phyloP scores from a whole-genome alignment of 2,888 invertebrate species.

The Scaptomyza reducta region DNA sequence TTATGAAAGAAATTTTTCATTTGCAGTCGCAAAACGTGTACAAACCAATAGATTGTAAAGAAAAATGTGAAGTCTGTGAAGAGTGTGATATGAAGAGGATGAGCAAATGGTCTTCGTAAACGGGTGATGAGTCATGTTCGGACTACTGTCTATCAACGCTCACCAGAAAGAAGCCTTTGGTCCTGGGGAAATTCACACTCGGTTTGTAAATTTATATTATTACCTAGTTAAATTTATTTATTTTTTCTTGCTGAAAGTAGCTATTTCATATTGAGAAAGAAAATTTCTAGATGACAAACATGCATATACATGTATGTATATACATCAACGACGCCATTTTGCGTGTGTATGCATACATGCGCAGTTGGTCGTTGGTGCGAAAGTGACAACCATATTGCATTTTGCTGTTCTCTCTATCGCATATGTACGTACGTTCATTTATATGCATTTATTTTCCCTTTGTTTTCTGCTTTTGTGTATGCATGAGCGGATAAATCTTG shows the following conservation, averaged over 20 bases:
- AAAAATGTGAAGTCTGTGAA: slow-evolving; percentile 72
- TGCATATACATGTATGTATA: slow-evolving; percentile 25
- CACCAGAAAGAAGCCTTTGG: slow-evolving; percentile 63
- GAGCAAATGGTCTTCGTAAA: slow-evolving; percentile 67
- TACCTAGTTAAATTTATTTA: slow-evolving; percentile 39
- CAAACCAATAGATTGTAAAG: slow-evolving; percentile 69
- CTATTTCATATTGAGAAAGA: slow-evolving; percentile 24
- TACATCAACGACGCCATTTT: slow-evolving; percentile 57
- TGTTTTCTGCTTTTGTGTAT: slow-evolving; percentile 38
- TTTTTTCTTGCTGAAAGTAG: slow-evolving; percentile 22
- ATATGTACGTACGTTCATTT: neutral
- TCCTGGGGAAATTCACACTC: slow-evolving; percentile 69
- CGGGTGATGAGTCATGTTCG: slow-evolving; percentile 64
- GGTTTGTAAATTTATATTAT: slow-evolving; percentile 71
- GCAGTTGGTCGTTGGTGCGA: slow-evolving; percentile 18
- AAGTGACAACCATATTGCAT: slow-evolving; percentile 14
- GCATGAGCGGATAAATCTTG: slow-evolving; percentile 35
- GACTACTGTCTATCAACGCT: slow-evolving; percentile 56
- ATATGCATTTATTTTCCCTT: slow-evolving; percentile 13
- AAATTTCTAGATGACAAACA: slow-evolving; percentile 25
- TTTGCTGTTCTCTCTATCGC: neutral
- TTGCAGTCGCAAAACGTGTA: slow-evolving; percentile 82
- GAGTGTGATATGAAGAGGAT: slow-evolving; percentile 68
- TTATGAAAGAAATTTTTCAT: slow-evolving; percentile 84
- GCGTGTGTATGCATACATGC: slow-evolving; percentile 28